phyloP scores from a whole-genome alignment of 2,888 invertebrate genomes.

The Nymphalis c-album region DNA sequence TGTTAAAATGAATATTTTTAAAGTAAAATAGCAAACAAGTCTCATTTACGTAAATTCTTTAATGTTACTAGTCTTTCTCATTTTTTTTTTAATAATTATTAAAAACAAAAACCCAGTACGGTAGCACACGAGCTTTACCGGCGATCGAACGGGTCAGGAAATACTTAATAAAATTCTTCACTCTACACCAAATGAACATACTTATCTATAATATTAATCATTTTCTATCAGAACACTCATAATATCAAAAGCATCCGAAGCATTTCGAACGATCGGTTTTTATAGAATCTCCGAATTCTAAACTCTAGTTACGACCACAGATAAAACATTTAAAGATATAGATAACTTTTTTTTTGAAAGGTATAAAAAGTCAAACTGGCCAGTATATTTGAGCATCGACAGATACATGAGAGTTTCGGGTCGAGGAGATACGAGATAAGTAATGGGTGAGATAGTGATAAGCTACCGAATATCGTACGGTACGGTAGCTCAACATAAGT shows the following conservation, averaged over 20 bases:
- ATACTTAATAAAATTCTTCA: constrained; percentile 6
- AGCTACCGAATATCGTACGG: constrained; percentile 75
- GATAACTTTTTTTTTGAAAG: constrained; percentile 47
- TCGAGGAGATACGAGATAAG: constrained; percentile 68
- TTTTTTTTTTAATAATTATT: too few relatives aligned
- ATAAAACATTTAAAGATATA: constrained; percentile 52
- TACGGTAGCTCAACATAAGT: constrained; percentile 48
- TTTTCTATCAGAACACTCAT: constrained; percentile 27
- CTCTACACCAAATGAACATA: constrained; percentile 20
- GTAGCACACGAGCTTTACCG: constrained; percentile 1
- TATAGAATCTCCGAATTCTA: constrained; percentile 60
- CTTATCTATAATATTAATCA: constrained; percentile 31
- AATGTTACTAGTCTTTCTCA: too few relatives aligned
- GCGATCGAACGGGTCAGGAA: background rate
- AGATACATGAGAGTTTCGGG: constrained; percentile 60
- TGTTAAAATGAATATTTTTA: background rate
- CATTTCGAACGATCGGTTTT: constrained; percentile 55
- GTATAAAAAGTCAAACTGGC: constrained; percentile 65
- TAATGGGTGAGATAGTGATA: constrained; percentile 65
- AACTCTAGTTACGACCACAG: constrained; percentile 64
- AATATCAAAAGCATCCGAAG: constrained; percentile 53
- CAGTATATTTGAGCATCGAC: constrained; percentile 68
- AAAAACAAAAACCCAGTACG: background rate
- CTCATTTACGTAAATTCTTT: too few relatives aligned
- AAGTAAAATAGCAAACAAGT: too few relatives aligned